Base-by-base conservation (phyloP, 2,113 vertebrate genomes). In the Abramis brama region DNA sequence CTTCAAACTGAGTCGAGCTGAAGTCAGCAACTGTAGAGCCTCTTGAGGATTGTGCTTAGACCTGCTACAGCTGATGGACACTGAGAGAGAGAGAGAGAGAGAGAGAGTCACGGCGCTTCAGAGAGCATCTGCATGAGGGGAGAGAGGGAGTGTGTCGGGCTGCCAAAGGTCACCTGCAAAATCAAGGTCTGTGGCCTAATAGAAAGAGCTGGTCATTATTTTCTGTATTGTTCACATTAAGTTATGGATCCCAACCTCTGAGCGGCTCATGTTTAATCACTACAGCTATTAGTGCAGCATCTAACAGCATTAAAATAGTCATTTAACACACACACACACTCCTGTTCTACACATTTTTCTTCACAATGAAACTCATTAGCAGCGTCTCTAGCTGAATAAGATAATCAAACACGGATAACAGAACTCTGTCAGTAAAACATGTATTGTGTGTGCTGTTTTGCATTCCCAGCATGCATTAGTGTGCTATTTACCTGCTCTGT, bases 1-100 rank as follows among this genome's bases (percentile, higher is more conserved):
- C 77, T 92, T 95, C 85, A 99, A 94, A 74, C 95, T 97, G 89
- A 99, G 98, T 7, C 98, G 97, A 88, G 96, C 93, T 27, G 97
- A 97, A 75, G 97, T 97, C 75, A 99, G 94, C 85, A 96, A 91
- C 91, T 96, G 97, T 6, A 97, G 87, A 85, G 95, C 97, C 92
- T 97, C 97, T 89, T 95, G 91, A 50, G 89, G 91, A 88, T 93
- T 96, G 10, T 86, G 89, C 91, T 97, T 98, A 85, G 45, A 94
- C 92, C 94, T 93, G 90, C 96, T 96, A 94, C 96, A 99, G 85
- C 93, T 95, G 86, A 99, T 87, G 85, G 96, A 93, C 92, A 98
- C 98, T 98, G 92, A 36, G 94, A 93, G 78, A 77, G 84, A 82
- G 79, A 85, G 25, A 76, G 10, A 86, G 27, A 88, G 23, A 88